Conservation (phyloP, 2,888 invertebrate genomes). For the Orthosia incerta region DNA sequence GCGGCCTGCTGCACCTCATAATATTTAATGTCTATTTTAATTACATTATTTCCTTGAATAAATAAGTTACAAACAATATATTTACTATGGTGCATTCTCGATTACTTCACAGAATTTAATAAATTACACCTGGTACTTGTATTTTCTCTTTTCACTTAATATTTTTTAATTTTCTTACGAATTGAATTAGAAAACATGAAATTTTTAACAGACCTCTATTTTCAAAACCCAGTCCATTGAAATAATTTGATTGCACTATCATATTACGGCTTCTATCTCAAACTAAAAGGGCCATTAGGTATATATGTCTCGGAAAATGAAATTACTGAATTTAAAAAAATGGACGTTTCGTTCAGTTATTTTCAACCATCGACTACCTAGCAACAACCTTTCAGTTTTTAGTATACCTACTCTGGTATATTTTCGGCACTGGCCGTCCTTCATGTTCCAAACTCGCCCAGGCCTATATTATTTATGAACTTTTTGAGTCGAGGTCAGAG, state of each 20-base stretch:
- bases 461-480: constrained; percentile 47
- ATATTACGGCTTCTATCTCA: not conserved
- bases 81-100: no score
- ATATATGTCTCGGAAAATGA: no score
- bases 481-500: constrained; percentile 38
- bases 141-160: no score
- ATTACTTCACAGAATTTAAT: no score
- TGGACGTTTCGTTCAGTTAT: constrained; percentile 17
- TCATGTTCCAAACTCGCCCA: not conserved
- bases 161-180: no score
- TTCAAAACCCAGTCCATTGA: not conserved
- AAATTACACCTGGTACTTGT: no score
- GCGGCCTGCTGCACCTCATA: no score
- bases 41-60: no score
- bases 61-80: no score
- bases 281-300: not conserved
- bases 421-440: constrained; percentile 32
- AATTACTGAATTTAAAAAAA: not conserved
- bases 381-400: constrained; percentile 38
- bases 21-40: no score
- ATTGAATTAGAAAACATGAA: no score
- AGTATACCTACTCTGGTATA: not conserved
- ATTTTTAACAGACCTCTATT: not conserved
- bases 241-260: not conserved
- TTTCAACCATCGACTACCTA: constrained; percentile 16